A percentile compares a stretch with the other conserved stretches of the same genome.
Evolutionary conservation across 2,888 invertebrate genomes (phyloP).

Genomic region (Eueremaeus valkanovi): DNA sequence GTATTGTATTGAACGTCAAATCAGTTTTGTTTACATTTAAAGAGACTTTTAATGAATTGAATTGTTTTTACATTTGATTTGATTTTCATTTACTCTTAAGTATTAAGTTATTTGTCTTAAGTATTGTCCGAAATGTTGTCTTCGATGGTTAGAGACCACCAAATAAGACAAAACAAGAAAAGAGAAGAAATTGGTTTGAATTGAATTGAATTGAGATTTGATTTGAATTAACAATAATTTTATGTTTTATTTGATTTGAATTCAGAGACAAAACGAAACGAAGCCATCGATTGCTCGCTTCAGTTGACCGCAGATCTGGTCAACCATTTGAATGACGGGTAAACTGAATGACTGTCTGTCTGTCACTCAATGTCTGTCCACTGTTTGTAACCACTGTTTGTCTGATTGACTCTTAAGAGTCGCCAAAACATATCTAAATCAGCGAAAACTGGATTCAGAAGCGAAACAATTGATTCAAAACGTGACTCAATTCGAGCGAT

Average conservation of each 20-base stretch:
- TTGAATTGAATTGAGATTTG: conserved; percentile 28
- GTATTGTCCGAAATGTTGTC: conserved; percentile 63
- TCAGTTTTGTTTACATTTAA: background rate
- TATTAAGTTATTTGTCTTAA: background rate
- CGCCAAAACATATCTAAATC: conserved; percentile 96
- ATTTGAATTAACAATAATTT: conserved; percentile 33
- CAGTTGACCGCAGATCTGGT: conserved; percentile 89
- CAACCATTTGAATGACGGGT: conserved; percentile 97
- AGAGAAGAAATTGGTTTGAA: conserved; percentile 60
- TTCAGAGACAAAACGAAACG: conserved; percentile 74
- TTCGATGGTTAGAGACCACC: conserved; percentile 80
- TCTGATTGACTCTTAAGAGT: conserved; percentile 63
- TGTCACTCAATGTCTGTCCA: background rate
- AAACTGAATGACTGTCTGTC: conserved; percentile 51
- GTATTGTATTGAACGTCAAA: background rate
- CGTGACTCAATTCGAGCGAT: conserved; percentile 89
- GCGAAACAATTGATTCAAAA: conserved; percentile 91
- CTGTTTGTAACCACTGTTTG: background rate
- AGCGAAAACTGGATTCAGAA: conserved; percentile 94
- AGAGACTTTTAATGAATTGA: background rate
- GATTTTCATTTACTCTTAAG: background rate
- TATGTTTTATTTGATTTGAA: conserved; percentile 50
- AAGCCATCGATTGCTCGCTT: conserved; percentile 86
- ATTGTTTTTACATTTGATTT: background rate
- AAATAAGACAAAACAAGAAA: conserved; percentile 69